Conservation (phyloP, 2,113 vertebrate species). For the Gavia stellata region DNA sequence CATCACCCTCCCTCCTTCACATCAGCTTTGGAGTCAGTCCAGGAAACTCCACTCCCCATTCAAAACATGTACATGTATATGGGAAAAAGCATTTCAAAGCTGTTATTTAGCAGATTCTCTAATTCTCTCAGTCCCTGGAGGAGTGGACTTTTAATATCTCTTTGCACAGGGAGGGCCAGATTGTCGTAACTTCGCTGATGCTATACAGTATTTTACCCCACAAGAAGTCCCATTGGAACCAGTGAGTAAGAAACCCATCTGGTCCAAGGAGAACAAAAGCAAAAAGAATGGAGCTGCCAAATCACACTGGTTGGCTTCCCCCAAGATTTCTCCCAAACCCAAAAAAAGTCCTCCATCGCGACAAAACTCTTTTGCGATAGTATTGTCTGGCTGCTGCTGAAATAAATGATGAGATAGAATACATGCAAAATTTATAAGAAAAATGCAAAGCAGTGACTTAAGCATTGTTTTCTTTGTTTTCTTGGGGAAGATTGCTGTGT, state of each 20-base stretch:
- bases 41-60: background rate
- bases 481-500: background rate
- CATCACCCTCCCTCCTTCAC: background rate
- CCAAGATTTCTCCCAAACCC: background rate
- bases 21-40: background rate
- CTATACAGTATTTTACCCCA: background rate
- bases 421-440: background rate
- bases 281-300: background rate
- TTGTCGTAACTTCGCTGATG: background rate
- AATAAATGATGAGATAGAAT: background rate
- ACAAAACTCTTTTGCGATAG: background rate
- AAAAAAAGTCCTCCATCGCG: background rate
- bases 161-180: background rate
- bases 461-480: background rate
- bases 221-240: constrained; percentile 20
- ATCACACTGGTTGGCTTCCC: background rate
- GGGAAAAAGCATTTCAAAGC: background rate
- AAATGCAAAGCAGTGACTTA: background rate
- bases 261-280: background rate
- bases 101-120: background rate
- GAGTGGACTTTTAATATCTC: background rate
- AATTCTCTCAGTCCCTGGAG: background rate
- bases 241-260: background rate
- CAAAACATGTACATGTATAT: background rate
- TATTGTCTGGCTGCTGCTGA: background rate